Base-by-base conservation (phyloP, 1,140 invertebrate species). In the Monomorium pharaonis region DNA sequence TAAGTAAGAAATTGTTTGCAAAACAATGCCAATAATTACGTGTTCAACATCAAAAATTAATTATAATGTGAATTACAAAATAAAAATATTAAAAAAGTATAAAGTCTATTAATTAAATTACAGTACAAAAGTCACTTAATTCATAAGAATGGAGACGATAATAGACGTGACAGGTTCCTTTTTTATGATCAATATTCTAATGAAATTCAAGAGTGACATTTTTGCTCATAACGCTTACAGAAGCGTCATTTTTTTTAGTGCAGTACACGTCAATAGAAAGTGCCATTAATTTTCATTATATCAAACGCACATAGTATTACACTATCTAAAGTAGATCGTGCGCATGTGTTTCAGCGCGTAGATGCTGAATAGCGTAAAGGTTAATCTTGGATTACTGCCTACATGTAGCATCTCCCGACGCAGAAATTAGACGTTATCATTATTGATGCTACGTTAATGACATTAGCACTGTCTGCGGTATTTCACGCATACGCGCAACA, bases 381-480 rank as follows among this genome's bases (percentile, higher is more conserved):
- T 70, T 70, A 81, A 70, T 83, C 63, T 72, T 58, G 37, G 24
- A 72, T 83, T 58, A 72, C 12, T 47, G 42, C 37, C 49, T 27
- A 44, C 24, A 24, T 65, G 27, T 44, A 65, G 44, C n/a, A 3
- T 54, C 16, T 44, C 5, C 18, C n/a, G 5, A 49, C 14, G n/a
- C 44, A 49, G 24, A 37, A n/a, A 78, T 65, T 37, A 37, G 37
- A 37, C 30, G 16, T 78, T 65, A 51, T 78, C 51, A 65, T 49
- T 60, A 21, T 49, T 69, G 33, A 69, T n/a, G 49, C 33, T 70
- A 70, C 33, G 18, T 9, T n/a, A 54, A 33, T 49, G 21, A 10
- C 4, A 30, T 44, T 14, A 30, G 9, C 56, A 44, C 27, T 47
- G 47, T 10, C 65, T 69, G 42, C 42, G 3, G 7, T 44, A 27